phyloP scores from a whole-genome alignment of 2,888 invertebrate genomes.

The Micoletzkya japonica region DNA sequence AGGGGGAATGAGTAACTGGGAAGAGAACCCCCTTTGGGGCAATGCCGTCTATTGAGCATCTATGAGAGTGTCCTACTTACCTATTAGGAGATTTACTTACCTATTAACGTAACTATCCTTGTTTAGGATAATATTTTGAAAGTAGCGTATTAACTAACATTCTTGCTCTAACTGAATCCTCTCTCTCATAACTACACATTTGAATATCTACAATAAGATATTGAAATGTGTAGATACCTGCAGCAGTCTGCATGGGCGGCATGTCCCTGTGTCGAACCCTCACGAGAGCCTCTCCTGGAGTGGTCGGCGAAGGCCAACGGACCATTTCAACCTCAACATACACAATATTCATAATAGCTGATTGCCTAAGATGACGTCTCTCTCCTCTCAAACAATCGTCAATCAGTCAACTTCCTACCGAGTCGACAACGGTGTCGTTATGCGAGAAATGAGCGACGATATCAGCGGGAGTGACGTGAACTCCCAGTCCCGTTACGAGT shows the following conservation, averaged over 20 bases:
- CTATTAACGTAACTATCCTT: too few relatives aligned
- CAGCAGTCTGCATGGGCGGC: background rate
- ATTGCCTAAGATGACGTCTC: background rate
- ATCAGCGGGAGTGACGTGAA: slow-evolving; percentile 34
- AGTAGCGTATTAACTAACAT: too few relatives aligned
- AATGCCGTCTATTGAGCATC: too few relatives aligned
- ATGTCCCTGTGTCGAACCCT: slow-evolving; percentile 33
- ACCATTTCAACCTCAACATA: slow-evolving; percentile 41
- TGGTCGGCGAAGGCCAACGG: slow-evolving; percentile 35
- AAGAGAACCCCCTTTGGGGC: too few relatives aligned
- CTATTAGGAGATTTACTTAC: too few relatives aligned
- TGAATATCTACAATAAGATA: background rate
- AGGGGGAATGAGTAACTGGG: background rate
- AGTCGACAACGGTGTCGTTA: slow-evolving; percentile 29
- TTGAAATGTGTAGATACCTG: background rate
- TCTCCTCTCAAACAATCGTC: background rate
- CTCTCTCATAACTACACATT: too few relatives aligned
- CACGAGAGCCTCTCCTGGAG: slow-evolving; percentile 44
- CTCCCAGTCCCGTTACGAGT: slow-evolving; percentile 23
- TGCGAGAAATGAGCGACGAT: slow-evolving; percentile 44
- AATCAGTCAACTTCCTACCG: background rate
- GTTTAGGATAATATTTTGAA: too few relatives aligned
- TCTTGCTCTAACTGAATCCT: too few relatives aligned
- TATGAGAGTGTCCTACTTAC: too few relatives aligned
- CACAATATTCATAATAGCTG: background rate